These are phyloP conservation scores for Zaprionus davidi DNA, from an alignment of 1,140 invertebrate species.

Conservation along the genomic window DNA sequence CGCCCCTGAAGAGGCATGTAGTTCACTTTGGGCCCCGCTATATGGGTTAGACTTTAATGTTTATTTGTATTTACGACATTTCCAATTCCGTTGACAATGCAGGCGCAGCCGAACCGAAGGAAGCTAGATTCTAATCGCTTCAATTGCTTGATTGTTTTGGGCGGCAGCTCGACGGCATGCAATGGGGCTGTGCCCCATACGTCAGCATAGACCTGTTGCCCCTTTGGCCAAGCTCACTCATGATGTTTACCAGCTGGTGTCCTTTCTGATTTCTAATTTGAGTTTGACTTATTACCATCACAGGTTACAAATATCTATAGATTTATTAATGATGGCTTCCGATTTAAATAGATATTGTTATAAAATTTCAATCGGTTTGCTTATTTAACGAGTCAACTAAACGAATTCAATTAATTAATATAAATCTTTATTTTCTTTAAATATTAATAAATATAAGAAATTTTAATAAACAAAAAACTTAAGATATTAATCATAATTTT, in stretches of 20 bases:
- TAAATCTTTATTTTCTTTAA: no score
- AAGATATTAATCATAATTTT: no score
- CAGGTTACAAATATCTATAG: no score
- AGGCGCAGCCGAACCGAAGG: conserved; percentile 10
- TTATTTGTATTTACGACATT: conserved; percentile 73
- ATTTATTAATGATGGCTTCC: no score
- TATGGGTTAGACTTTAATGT: conserved; percentile 54
- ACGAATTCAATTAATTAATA: no score
- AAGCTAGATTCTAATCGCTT: conserved; percentile 65
- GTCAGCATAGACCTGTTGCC: conserved; percentile 32
- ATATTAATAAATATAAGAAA: no score
- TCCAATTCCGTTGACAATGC: conserved; percentile 66
- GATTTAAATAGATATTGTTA: no score
- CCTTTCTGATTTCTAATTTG: background rate
- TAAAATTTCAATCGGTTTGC: no score
- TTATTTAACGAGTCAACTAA: no score
- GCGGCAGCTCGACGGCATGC: conserved; percentile 47
- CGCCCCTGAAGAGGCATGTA: background rate
- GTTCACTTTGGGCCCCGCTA: background rate
- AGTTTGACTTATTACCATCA: background rate
- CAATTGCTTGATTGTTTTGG: conserved; percentile 53
- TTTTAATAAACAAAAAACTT: no score
- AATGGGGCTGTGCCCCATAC: conserved; percentile 14
- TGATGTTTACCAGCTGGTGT: background rate
- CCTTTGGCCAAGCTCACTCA: background rate